Base-by-base conservation (phyloP, 30 jellyfish, hydroid and myxozoan species). In the Hydra vulgaris region DNA sequence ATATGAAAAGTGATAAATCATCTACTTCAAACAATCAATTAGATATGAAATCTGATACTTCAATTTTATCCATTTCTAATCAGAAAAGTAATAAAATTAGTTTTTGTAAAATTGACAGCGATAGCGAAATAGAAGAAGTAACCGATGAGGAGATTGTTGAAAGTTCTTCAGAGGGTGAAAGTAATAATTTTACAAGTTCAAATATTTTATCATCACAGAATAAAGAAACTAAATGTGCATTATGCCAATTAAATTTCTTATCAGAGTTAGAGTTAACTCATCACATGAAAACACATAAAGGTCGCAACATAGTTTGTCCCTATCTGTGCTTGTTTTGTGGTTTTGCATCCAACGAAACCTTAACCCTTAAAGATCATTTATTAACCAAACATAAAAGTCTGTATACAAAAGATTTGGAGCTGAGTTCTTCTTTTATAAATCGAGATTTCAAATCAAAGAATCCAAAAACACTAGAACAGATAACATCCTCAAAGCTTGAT, bases 111-210 rank as follows among this genome's bases (percentile, higher is more conserved):
- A 3, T 5, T 40, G 61, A 40, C 61, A 40, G 61, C 12, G 61
- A 12, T 40, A 40, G 61, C 12, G 61, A 40, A 40, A 23, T 80
- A 8, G 83, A 66, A 23, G 84, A 69, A 0, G 84, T 61, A 80
- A 80, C 87, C 1, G 87, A 80, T 21, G 87, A 80, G 26, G 87
- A 80, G 27, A 70, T 66, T 1, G 71, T 80, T 56, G 81, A 66
- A 80, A 66, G 84, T 26, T 80, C 87, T 21, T 61, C 84, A 20
- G 87, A 79, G 17, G 87, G 67, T n/a, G 87, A 80, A 18, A 7
- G 7, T 21, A n/a, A n/a, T n/a, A 71, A 0, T 19, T 53, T 40
- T 21, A 76, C 24, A 21, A 8, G 53, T 19, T n/a, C 0, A n/a
- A 70, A 12, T 70, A 18, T n/a, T 17, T 21, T 25, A 20, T 18